Evolutionary conservation across 1,140 invertebrate genomes (phyloP), one percentile per base, ranked within the genome.

Genomic region (Pseudomyrmex flavicornis): DNA sequence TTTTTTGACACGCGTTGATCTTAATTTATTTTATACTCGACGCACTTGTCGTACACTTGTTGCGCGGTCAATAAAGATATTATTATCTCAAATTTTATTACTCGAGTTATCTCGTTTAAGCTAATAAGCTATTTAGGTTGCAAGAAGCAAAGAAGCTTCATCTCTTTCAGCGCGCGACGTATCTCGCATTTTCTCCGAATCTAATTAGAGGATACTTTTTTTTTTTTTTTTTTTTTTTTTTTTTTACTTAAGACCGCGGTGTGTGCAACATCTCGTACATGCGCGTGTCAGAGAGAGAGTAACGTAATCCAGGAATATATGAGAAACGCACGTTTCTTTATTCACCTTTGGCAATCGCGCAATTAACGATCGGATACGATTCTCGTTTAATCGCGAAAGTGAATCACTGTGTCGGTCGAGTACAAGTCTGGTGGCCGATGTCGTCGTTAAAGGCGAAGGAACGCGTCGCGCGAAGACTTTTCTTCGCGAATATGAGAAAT

Each of bases 331-430:
- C 12, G n/a, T n/a, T 48, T 72, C 46, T 80, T 69, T 56, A 80
- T 72, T 80, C 76, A 80, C 44, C 76, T 72, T 72, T 80, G 46
- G 68, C 52, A 80, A 80, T 80, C 76, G 20, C 20, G 48, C 50
- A 46, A 83, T 84, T 79, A 79, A 63, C 72, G 35, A 70, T 20
- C 76, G 65, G 35, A 44, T 12, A 26, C 26, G 65, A 80, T 86
- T 68, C 22, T 56, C 13, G 48, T 62, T 74, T 50, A 76, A 69
- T 85, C 48, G 2, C 76, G 63, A 35, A 35, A 22, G 13, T 74
- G 69, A 85, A 59, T 85, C 76, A 61, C 52, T 26, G 26, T 59
- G 58, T 10, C n/a, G 79, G 46, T 58, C 44, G 26, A 44, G 48
- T 52, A 15, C 54, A 10, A 10, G 69, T 26, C 1, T 26, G 17